phyloP scores from a whole-genome alignment of 2,113 vertebrate genomes.

The Tachysurus vachellii region DNA sequence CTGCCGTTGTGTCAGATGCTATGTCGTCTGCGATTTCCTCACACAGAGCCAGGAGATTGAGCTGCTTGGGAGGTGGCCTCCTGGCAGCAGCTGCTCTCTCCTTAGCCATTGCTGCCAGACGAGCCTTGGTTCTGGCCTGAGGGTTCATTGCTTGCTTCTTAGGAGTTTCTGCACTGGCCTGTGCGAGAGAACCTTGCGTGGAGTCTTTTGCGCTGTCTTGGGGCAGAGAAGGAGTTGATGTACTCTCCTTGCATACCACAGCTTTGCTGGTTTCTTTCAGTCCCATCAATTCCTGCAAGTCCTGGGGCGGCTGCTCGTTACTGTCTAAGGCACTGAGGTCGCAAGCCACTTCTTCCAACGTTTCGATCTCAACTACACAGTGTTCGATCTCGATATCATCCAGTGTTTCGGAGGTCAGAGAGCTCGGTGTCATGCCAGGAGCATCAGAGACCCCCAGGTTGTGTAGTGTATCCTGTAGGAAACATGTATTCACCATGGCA shows the following conservation, averaged over 20 bases:
- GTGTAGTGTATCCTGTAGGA: conserved; percentile 43
- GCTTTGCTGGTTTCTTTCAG: conserved; percentile 33
- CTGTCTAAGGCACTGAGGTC: conserved; percentile 51
- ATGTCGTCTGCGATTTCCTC: conserved; percentile 98
- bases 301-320: conserved; percentile 28
- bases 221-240: conserved; percentile 40
- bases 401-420: conserved; percentile 57
- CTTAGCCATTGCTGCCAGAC: conserved; percentile 74
- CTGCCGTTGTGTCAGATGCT: conserved; percentile 79
- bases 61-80: conserved; percentile 75
- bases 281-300: conserved; percentile 35
- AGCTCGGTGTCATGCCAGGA: conserved; percentile 34
- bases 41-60: conserved; percentile 93
- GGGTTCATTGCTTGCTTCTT: conserved; percentile 80
- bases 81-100: conserved; percentile 73
- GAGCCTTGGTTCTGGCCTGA: conserved; percentile 77
- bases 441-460: conserved; percentile 15
- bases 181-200: conserved; percentile 15
- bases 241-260: conserved; percentile 21
- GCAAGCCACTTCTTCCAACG: conserved; percentile 55
- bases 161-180: conserved; percentile 56
- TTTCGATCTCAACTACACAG: conserved; percentile 65
- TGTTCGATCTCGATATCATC: conserved; percentile 70
- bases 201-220: conserved; percentile 40
- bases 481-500: conserved; percentile 45